These are phyloP conservation scores for Camponotus floridanus DNA, from an alignment of 1,140 invertebrate species.

Conservation along the genomic window DNA sequence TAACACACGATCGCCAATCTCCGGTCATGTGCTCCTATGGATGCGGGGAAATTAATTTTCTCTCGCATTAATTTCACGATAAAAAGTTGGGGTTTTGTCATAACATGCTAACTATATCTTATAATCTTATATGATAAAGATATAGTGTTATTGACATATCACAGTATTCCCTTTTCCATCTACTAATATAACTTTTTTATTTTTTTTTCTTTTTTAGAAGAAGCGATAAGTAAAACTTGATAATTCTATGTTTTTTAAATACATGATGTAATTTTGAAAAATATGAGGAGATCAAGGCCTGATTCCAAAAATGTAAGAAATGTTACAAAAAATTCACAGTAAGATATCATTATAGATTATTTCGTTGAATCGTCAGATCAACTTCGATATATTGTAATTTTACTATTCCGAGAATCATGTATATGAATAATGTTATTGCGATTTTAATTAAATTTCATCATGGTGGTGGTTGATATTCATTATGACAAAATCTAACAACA, in stretches of 20 bases:
- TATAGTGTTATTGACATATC: conserved; percentile 12
- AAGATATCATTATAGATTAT: background rate
- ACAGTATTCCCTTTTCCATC: background rate
- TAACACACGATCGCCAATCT: conserved; percentile 19
- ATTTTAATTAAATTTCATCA: background rate
- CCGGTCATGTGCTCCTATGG: conserved; percentile 11
- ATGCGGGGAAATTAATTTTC: conserved; percentile 40
- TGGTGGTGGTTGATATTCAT: background rate
- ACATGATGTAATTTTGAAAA: background rate
- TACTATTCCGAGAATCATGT: background rate
- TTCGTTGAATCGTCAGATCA: background rate
- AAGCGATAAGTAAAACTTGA: background rate
- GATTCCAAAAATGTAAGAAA: background rate
- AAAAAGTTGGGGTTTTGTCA: background rate
- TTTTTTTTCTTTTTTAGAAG: background rate
- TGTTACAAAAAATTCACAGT: too few relatives aligned
- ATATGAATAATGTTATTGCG: background rate
- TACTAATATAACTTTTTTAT: background rate
- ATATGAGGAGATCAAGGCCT: background rate
- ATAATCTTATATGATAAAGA: background rate
- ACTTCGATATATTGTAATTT: conserved; percentile 26
- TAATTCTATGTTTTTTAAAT: background rate
- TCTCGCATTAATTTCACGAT: background rate
- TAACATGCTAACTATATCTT: background rate
- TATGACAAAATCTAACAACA: background rate